phyloP scores from a whole-genome alignment of 2,113 vertebrate genomes.

The Seriola aureovittata region DNA sequence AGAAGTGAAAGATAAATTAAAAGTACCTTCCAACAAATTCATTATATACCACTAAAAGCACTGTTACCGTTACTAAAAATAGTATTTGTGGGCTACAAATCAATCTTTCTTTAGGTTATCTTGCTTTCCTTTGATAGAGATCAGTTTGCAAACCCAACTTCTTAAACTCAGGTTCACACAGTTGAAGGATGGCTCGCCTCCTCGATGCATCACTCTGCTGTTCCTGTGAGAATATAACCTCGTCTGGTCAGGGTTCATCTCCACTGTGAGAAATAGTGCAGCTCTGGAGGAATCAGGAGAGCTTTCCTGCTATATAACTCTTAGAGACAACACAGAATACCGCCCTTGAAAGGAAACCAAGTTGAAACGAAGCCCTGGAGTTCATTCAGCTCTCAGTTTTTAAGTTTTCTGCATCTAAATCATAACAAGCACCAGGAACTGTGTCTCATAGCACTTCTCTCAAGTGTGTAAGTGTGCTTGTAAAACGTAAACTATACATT shows the following conservation, averaged over 20 bases:
- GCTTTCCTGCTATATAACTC: constrained; percentile 26
- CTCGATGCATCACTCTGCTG: constrained; percentile 1
- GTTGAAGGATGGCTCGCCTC: background rate
- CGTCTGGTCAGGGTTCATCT: constrained; percentile 28
- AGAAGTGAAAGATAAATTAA: too few relatives aligned
- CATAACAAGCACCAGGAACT: background rate
- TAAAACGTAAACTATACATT: background rate
- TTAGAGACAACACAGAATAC: constrained; percentile 24
- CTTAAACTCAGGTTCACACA: background rate
- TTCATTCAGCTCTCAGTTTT: background rate
- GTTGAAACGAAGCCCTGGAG: constrained; percentile 21
- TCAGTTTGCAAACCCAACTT: background rate
- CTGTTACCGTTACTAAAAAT: background rate
- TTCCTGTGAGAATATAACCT: constrained; percentile 2
- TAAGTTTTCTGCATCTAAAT: constrained; percentile 1
- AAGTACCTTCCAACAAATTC: too few relatives aligned
- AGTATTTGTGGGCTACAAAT: background rate
- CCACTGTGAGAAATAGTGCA: constrained; percentile 19
- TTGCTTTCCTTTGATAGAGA: background rate
- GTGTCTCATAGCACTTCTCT: background rate
- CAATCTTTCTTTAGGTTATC: background rate
- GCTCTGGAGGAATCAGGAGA: constrained; percentile 9
- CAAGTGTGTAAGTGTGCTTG: background rate
- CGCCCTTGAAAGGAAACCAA: constrained; percentile 33
- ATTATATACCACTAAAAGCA: background rate